Base-by-base conservation (phyloP, 2,113 vertebrate genomes). In the Elgaria multicarinata region DNA sequence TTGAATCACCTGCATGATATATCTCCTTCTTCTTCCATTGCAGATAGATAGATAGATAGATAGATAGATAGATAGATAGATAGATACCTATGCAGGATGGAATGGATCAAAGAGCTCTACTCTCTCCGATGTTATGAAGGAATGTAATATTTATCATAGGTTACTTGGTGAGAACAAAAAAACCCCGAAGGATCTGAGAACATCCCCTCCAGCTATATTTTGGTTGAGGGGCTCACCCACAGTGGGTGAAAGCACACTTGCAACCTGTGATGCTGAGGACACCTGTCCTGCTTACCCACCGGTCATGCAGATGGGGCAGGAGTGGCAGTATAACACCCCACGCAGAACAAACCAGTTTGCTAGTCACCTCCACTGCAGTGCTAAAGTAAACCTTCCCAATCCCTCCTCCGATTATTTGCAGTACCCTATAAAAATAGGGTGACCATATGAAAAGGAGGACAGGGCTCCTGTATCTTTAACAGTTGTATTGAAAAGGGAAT, bases 71-170 rank as follows among this genome's bases (percentile, higher is more conserved):
- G 28, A 82, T 39, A 82, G n/a, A n/a, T n/a, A 50, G 89, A 94
- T 31, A 95, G 92, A 90, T 96, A 96, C 93, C 96, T 96, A 92
- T 96, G 96, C 95, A 95, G 90, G 95, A 95, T 94, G 91, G 94
- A 95, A 97, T 96, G 95, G 95, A 97, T 97, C 97, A 97, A 97
- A 97, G 96, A 94, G 94, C 95, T 95, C 93, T 91, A 87, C 92
- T 93, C 95, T 94, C 95, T 87, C 96, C 96, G 94, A 74, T 95
- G 96, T 96, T 96, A 96, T 92, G 82, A 91, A 96, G 96, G 94
- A 96, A 97, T 97, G 95, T 95, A 97, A 97, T 97, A 97, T 97
- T 97, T 97, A 97, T 97, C 96, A 97, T 96, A 97, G 96, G 95
- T 96, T 97, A 96, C 94, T 95, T 4, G 0, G 86, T 94, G 95